phyloP scores from a whole-genome alignment of 2,113 vertebrate genomes.

The Sminthopsis crassicaudata region DNA sequence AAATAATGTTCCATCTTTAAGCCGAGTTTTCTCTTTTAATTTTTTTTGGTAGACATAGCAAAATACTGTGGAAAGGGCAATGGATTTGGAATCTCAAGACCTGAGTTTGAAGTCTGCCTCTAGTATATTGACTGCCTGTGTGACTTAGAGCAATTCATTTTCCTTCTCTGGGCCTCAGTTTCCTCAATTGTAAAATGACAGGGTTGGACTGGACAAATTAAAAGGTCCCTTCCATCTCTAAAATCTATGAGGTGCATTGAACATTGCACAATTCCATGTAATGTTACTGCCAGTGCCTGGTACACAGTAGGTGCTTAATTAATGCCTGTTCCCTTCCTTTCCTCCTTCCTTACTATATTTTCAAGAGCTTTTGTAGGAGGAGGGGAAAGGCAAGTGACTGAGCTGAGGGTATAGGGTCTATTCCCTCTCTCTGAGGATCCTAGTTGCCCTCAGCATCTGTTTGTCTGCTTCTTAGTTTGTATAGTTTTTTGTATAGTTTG shows the following conservation, averaged over 20 bases:
- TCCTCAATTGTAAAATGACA: neutral
- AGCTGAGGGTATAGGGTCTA: neutral
- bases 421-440: neutral
- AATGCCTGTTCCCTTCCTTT: neutral
- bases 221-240: neutral
- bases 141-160: neutral
- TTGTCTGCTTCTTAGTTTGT: neutral
- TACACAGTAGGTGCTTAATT: neutral
- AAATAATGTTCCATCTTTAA: neutral
- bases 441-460: neutral
- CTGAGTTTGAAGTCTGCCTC: neutral
- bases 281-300: neutral
- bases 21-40: neutral
- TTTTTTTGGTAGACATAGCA: neutral
- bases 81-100: neutral
- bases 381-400: neutral
- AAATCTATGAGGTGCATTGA: neutral
- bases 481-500: conserved; percentile 27
- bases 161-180: neutral
- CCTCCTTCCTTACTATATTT: neutral
- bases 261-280: neutral
- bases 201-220: neutral
- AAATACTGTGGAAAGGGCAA: neutral
- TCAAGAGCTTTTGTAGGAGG: neutral
- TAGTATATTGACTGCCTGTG: neutral